A percentile compares a stretch with the other conserved stretches of the same genome.
Conservation (phyloP, 1,140 invertebrate genomes). For the Pseudachorutes palmiensis region DNA sequence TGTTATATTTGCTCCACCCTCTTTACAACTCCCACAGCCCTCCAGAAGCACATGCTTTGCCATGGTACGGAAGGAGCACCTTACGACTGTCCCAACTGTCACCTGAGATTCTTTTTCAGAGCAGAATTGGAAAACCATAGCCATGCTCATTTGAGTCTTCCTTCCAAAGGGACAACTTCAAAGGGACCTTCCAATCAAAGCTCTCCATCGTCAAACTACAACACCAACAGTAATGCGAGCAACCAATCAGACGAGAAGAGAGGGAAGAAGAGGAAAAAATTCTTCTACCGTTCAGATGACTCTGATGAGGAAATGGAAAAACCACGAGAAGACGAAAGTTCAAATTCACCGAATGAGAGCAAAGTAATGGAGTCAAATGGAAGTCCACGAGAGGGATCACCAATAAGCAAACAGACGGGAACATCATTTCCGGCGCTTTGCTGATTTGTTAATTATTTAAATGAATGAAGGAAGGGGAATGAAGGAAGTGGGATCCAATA, state of each 20-base stretch:
- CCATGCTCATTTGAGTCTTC: conserved; percentile 48
- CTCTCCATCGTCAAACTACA: too few relatives aligned
- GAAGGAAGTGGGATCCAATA: too few relatives aligned
- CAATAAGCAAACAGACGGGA: too few relatives aligned
- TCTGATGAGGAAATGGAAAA: conserved; percentile 37
- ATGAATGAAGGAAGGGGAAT: too few relatives aligned
- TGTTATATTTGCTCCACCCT: conserved; percentile 83
- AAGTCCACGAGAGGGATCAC: too few relatives aligned
- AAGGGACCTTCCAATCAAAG: too few relatives aligned
- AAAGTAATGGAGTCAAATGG: too few relatives aligned
- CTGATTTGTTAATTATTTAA: too few relatives aligned
- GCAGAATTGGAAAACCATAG: conserved; percentile 82
- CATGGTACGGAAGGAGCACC: conserved; percentile 68
- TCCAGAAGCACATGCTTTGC: conserved; percentile 72
- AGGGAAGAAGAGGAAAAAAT: conserved; percentile 30
- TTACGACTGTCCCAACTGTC: conserved; percentile 74
- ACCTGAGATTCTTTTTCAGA: conserved; percentile 80
- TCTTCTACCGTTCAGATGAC: conserved; percentile 37
- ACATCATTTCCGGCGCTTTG: too few relatives aligned
- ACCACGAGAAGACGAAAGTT: too few relatives aligned
- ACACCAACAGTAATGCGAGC: conserved; percentile 16
- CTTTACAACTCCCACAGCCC: conserved; percentile 67
- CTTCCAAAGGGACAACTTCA: too few relatives aligned
- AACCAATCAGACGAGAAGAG: not conserved
- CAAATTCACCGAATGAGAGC: too few relatives aligned